phyloP scores from a whole-genome alignment of 2,888 invertebrate genomes.

The Sycophila texana region DNA sequence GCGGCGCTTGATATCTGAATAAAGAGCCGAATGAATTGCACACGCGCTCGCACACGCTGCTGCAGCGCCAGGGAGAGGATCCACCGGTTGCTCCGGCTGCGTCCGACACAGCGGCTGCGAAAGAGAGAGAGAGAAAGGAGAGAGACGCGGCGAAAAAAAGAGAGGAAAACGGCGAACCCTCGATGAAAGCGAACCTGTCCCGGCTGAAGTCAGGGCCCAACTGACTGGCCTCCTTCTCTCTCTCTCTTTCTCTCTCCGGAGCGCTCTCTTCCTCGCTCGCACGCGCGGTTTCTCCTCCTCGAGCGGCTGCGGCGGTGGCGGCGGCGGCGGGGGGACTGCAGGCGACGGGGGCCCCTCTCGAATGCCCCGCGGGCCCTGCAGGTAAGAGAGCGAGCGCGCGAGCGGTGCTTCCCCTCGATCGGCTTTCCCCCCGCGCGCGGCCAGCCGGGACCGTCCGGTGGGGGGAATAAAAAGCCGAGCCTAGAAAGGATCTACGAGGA shows the following conservation, averaged over 20 bases:
- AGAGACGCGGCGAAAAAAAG: background rate
- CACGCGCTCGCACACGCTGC: too few relatives aligned
- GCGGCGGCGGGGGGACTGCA: constrained; percentile 8
- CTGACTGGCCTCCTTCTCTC: constrained; percentile 67
- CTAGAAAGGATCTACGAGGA: constrained; percentile 73
- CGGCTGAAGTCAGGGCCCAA: constrained; percentile 74
- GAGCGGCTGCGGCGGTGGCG: constrained; percentile 56
- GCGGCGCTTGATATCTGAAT: constrained; percentile 49
- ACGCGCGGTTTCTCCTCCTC: constrained; percentile 61
- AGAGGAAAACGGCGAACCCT: constrained; percentile 15
- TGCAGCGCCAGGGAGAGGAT: background rate
- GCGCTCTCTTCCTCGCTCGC: too few relatives aligned
- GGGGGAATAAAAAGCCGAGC: constrained; percentile 71
- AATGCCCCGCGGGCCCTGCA: constrained; percentile 66
- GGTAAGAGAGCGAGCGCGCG: constrained; percentile 63
- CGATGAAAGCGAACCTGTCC: constrained; percentile 65
- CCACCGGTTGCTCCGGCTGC: background rate
- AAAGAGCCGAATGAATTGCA: constrained; percentile 18
- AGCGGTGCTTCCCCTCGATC: constrained; percentile 26
- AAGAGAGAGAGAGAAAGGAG: background rate
- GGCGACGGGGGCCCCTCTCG: constrained; percentile 36
- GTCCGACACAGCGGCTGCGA: background rate
- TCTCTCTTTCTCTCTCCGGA: constrained; percentile 66
- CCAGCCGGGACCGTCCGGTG: constrained; percentile 44
- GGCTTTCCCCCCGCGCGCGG: background rate